These are phyloP conservation scores for Borostomias antarcticus DNA, from an alignment of 2,797 vertebrate species.

Conservation along the genomic window DNA sequence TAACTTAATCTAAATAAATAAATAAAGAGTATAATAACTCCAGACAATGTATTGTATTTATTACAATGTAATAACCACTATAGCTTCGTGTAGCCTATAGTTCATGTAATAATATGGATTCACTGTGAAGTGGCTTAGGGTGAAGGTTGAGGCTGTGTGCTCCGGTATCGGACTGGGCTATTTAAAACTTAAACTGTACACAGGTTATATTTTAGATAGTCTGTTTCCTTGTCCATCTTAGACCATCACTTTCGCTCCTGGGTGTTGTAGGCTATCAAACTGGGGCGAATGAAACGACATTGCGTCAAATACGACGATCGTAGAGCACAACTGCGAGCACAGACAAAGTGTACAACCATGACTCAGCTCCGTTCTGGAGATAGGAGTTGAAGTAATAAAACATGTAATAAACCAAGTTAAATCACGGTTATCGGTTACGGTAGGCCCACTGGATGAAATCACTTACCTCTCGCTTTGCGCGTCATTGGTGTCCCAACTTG, in stretches of 20 bases:
- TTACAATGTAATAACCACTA: not conserved
- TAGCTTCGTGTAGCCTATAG: not conserved
- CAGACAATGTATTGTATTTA: not conserved
- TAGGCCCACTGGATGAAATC: constrained; percentile 9
- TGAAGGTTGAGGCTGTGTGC: not conserved
- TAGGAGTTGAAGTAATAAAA: constrained; percentile 50
- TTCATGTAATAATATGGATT: not conserved
- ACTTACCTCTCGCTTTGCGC: constrained; percentile 74
- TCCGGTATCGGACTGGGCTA: no score
- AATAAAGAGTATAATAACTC: not conserved
- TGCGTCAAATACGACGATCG: constrained; percentile 65
- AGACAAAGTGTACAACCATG: constrained; percentile 53
- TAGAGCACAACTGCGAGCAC: constrained; percentile 40
- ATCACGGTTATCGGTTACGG: constrained; percentile 4
- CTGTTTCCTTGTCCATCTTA: no score
- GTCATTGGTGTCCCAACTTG: constrained; percentile 67
- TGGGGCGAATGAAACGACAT: constrained; percentile 48
- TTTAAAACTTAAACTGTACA: no score
- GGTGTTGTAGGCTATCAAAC: constrained; percentile 49
- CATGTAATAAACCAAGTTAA: not conserved
- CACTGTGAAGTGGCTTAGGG: not conserved
- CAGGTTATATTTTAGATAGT: no score
- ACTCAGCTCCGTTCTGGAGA: constrained; percentile 70
- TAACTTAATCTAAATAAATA: no score
- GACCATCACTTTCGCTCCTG: constrained; percentile 12